These are phyloP conservation scores for Loxodonta africana DNA, from an alignment of 2,113 vertebrate genomes.

Conservation along the genomic window DNA sequence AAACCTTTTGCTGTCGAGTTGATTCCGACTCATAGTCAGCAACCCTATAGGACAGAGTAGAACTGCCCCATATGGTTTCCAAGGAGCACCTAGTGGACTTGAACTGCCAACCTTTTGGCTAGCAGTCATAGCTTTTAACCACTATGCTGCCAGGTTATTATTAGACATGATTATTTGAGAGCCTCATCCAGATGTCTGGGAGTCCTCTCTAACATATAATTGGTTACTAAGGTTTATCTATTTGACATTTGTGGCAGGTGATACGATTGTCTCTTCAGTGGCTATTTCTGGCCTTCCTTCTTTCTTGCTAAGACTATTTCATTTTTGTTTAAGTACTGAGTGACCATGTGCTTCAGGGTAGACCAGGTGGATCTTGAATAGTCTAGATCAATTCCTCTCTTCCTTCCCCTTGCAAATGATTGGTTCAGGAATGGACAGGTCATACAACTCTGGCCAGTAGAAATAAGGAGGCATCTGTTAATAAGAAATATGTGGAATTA, in stretches of 20 bases:
- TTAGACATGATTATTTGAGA: background rate
- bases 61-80: no score
- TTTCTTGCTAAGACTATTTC: slow-evolving; percentile 39
- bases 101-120: no score
- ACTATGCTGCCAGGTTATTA: no score
- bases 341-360: background rate
- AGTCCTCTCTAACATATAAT: background rate
- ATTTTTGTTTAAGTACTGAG: background rate
- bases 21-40: no score
- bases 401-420: background rate
- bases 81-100: no score
- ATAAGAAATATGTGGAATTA: background rate
- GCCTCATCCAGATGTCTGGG: background rate
- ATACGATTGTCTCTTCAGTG: background rate
- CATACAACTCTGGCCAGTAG: background rate
- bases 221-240: background rate
- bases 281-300: background rate
- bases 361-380: background rate
- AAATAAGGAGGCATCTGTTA: background rate
- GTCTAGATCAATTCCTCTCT: background rate
- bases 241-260: background rate
- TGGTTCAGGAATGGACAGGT: background rate
- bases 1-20: no score
- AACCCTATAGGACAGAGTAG: no score
- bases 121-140: no score